These are phyloP conservation scores for Enteromius anoplus DNA, from an alignment of 2,797 vertebrate species.

Conservation along the genomic window DNA sequence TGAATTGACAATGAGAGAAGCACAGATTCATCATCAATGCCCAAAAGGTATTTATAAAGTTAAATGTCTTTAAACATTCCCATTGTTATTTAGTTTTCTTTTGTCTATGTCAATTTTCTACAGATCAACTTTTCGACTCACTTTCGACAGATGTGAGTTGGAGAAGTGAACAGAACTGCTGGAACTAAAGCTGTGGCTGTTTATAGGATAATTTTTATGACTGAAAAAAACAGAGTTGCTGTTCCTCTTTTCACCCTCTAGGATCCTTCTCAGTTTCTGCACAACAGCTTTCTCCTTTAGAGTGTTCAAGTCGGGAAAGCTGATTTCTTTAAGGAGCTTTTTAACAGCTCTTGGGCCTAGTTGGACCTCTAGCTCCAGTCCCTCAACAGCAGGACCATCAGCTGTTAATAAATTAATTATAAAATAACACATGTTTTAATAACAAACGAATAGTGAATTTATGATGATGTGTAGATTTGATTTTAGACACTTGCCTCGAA, in stretches of 20 bases:
- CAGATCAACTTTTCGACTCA: constrained; percentile 28
- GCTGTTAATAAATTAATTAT: neutral
- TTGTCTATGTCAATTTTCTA: neutral
- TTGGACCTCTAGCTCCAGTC: constrained; percentile 79
- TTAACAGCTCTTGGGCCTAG: constrained; percentile 76
- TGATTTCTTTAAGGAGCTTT: constrained; percentile 73
- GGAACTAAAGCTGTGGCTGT: constrained; percentile 11
- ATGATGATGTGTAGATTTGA: neutral
- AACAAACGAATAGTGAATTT: neutral
- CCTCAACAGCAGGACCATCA: constrained; percentile 67
- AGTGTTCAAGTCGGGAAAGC: constrained; percentile 51
- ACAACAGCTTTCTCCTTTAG: constrained; percentile 62
- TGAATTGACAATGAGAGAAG: too few species aligned
- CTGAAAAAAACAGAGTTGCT: constrained; percentile 55
- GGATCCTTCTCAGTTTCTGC: constrained; percentile 77
- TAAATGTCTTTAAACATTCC: neutral
- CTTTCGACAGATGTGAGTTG: constrained; percentile 54
- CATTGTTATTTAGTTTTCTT: too few species aligned
- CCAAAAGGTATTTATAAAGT: neutral
- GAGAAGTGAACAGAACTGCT: constrained; percentile 60
- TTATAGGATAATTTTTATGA: constrained; percentile 12
- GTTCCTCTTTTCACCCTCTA: constrained; percentile 64
- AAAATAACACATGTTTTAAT: neutral
- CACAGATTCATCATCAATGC: neutral
- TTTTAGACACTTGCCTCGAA: constrained; percentile 24